Base-by-base conservation (phyloP, 2,888 invertebrate genomes). In the Oscheius sp. region DNA sequence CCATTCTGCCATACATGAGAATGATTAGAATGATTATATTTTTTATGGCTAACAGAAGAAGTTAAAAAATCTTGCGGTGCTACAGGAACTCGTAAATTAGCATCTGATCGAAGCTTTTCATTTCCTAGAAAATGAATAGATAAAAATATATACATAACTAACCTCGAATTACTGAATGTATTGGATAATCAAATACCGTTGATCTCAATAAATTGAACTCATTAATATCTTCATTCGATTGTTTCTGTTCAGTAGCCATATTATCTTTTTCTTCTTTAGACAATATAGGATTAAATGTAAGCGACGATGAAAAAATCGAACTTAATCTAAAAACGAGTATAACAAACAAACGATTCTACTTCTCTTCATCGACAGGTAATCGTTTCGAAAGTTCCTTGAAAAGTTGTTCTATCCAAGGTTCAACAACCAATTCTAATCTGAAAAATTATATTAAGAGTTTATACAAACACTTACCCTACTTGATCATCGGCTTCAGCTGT, bases 401-500 rank as follows among this genome's bases (percentile, higher is more conserved):
- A 73, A 71, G 86, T 86, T 68, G 88, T 9, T 80, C 88, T 47
- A 89, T 87, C 89, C 89, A 90, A 0, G 89, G 89, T 71, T 90
- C 90, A 30, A 87, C 87, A 8, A 86, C 88, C 14, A 86, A 74
- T 77, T 89, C 89, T 47, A 89, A 80, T 5, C 89, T 89, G 24
- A 50, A 67, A 57, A 45, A 17, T n/a, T 45, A 65, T 47, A 56
- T n/a, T 0, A 20, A 5, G 49, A 8, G 26, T 36, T 50, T 45
- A 26, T 26, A 41, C 20, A 64, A n/a, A 30, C 20, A 45, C 69
- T 50, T 79, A 89, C 88, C 89, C 89, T 20, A 87, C 86, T 72
- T 88, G 89, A 86, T 90, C 90, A 86, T 90, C 90, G 41, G 89
- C 90, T 86, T 87, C 89, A 9, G 86, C 89, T 47, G 87, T 85